Percentiles rank a stretch among this genome's conserved stretches.
phyloP scores from a whole-genome alignment of 2,888 invertebrate species.

The Eupithecia tripunctaria region DNA sequence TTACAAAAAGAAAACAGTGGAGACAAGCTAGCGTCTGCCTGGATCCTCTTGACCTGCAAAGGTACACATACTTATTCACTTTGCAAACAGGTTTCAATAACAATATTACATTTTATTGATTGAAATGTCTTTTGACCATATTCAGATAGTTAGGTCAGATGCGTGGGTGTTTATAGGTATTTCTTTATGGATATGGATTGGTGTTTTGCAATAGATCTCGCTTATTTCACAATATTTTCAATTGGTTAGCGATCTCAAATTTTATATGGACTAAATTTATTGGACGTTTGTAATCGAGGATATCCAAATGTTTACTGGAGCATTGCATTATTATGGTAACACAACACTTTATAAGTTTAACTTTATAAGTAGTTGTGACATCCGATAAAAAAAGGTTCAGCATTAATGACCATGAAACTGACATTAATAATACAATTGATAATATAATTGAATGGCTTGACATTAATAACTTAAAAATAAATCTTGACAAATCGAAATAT shows the following conservation, averaged over 20 bases:
- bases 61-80: conserved; percentile 34
- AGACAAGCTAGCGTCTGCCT: conserved; percentile 37
- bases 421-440: too few species aligned
- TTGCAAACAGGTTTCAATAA: conserved; percentile 34
- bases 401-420: too few species aligned
- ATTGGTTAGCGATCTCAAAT: neutral
- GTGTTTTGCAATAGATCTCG: conserved; percentile 19
- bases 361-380: too few species aligned
- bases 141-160: conserved; percentile 4
- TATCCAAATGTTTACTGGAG: conserved; percentile 7
- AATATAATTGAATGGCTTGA: too few species aligned
- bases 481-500: too few species aligned
- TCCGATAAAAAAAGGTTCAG: too few species aligned
- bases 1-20: conserved; percentile 27
- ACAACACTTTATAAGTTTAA: neutral
- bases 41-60: conserved; percentile 44
- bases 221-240: conserved; percentile 14
- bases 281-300: neutral
- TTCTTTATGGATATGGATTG: conserved; percentile 7
- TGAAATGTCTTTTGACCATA: conserved; percentile 24
- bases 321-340: neutral
- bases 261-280: neutral
- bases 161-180: conserved; percentile 25
- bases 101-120: conserved; percentile 23
- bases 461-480: too few species aligned